Base-by-base conservation (phyloP, 2,797 vertebrate genomes). In the Poeciliopsis paucimaculata region DNA sequence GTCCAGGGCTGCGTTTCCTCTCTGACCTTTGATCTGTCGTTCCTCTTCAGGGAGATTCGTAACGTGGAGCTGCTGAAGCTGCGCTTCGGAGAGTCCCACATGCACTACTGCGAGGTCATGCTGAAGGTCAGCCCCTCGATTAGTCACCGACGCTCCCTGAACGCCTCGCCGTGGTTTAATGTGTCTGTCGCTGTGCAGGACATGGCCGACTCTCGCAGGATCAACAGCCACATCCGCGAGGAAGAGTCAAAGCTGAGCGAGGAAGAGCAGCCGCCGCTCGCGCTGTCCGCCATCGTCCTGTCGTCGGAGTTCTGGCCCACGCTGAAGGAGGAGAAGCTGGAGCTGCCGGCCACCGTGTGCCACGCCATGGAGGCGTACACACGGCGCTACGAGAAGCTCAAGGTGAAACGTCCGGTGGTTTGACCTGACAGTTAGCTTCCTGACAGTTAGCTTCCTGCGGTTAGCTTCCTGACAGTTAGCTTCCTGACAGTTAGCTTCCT, bases 91-190 rank as follows among this genome's bases (percentile, higher is more conserved):
- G 98, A 99, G 91, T 97, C 98, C 7, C 97, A 98, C 86, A 99
- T 99, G 98, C 98, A 99, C 85, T 98, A 96, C 87, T 99, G 98
- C 6, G 98, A 99, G 90, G 98, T 99, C 90, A 99, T 99, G 98
- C 91, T 99, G 73, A 99, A 99, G 96, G 98, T 99, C 64, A 2
- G 16, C 9, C 7, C 57, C 12, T 9, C 2, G 20, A 26, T 13
- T 11, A 66, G 16, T 7, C 16, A 0, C 34, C 60, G 15, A 11
- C 26, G 23, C 26, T n/a, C 53, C 53, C 9, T 53, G 51, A 57
- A 28, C 4, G 11, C 55, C n/a, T 57, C 55, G 10, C 11, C 7
- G 57, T 5, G 18, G 18, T 11, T 39, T 9, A 41, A 66, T 1
- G 2, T 68, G 16, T 26, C 1, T 8, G 34, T 51, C 5, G 46